Base-by-base conservation (phyloP, 2,888 invertebrate genomes). In the Eucera pruinosa region DNA sequence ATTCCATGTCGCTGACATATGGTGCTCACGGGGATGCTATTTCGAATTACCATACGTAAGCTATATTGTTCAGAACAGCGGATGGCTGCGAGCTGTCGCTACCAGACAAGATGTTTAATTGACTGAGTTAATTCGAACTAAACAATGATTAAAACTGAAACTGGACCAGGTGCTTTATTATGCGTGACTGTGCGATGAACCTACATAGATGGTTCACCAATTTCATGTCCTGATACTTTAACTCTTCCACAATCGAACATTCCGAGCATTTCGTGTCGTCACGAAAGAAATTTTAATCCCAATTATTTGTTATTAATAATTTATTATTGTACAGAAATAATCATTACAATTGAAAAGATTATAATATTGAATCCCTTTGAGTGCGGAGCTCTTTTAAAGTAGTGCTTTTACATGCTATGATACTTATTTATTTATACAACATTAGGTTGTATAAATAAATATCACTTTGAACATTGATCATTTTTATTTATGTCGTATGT, bases 1-100 rank as follows among this genome's bases (percentile, higher is more conserved):
- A 85, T 85, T 85, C 76, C 77, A 80, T 78, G 85, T 83, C 85
- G 81, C 69, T 80, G 81, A 78, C 84, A 83, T 85, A 85, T 81
- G 83, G 84, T 67, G 70, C 76, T 85, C 79, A 72, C 83, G 72
- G 79, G 81, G 71, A 76, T 66, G 83, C 73, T 83, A 85, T 81
- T 76, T 83, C 81, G 71, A 80, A 85, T 85, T 85, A 85, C 83
- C 78, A 83, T 85, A 79, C 78, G 71, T 76, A 69, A 79, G 83
- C 81, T 83, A 82, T 83, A 84, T 80, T 75, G 82, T 78, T 78
- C 54, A 65, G 41, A 65, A 61, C 57, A 39, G 65, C 58, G 73
- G 68, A 77, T 75, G 75, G 75, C 75, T 71, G 48, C 47, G 78
- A 84, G 61, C 82, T 84, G 84, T 84, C 85, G 65, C 61, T 39